Conservation (phyloP, 1,140 invertebrate genomes). For the Apis florea region DNA sequence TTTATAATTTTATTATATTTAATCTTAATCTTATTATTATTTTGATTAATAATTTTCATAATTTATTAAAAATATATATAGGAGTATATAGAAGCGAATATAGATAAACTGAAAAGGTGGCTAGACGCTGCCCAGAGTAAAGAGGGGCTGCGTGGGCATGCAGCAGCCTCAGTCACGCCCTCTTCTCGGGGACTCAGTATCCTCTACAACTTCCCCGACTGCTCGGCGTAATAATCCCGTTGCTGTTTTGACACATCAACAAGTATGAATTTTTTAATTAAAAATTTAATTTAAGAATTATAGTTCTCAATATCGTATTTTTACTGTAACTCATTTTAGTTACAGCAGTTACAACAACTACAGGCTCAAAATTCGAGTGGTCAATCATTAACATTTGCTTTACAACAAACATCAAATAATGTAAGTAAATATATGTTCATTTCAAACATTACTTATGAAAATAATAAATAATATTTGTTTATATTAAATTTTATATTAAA, state of each 20-base stretch:
- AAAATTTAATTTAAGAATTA: not conserved
- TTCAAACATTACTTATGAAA: not conserved
- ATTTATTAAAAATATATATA: constrained; percentile 60
- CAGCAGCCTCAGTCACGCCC: constrained; percentile 83
- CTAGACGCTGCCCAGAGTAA: constrained; percentile 79
- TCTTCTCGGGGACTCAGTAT: constrained; percentile 81
- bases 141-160: constrained; percentile 83
- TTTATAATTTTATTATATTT: not conserved
- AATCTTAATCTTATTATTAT: not conserved
- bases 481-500: not conserved
- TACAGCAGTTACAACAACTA: constrained; percentile 81
- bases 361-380: constrained; percentile 79
- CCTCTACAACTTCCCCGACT: constrained; percentile 80
- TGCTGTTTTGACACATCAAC: constrained; percentile 80
- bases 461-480: constrained; percentile 14
- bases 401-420: constrained; percentile 78
- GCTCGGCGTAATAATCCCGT: constrained; percentile 78
- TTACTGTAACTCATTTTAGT: constrained; percentile 64
- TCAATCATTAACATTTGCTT: constrained; percentile 80
- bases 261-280: constrained; percentile 71
- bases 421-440: constrained; percentile 60
- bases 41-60: not conserved
- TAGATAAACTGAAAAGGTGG: constrained; percentile 72
- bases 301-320: constrained; percentile 8
- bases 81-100: constrained; percentile 46